Percentiles rank a stretch among this genome's conserved stretches.
phyloP scores from a whole-genome alignment of 2,113 vertebrate genomes.

The Pteropus alecto region DNA sequence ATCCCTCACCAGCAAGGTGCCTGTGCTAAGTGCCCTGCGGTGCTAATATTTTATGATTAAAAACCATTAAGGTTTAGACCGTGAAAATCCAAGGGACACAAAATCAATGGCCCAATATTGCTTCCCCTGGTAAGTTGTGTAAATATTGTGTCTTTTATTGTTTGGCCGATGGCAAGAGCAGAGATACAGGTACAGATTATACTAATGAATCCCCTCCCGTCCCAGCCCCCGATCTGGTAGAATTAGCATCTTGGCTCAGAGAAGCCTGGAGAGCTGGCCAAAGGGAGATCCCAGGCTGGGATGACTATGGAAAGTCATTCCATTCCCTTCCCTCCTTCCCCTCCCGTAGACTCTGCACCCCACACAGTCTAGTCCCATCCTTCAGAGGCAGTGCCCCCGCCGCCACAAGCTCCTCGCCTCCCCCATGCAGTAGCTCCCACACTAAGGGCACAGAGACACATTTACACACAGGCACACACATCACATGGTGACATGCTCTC shows the following conservation, averaged over 20 bases:
- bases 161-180: slow-evolving; percentile 79
- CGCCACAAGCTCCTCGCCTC: background rate
- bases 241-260: slow-evolving; percentile 53
- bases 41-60: slow-evolving; percentile 78
- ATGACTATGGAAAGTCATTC: background rate
- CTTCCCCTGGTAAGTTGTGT: slow-evolving; percentile 72
- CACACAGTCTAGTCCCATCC: background rate
- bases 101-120: slow-evolving; percentile 82
- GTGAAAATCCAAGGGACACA: slow-evolving; percentile 75
- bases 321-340: no score
- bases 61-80: slow-evolving; percentile 77
- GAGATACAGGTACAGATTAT: slow-evolving; percentile 66
- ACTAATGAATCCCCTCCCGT: slow-evolving; percentile 71
- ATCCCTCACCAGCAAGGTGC: slow-evolving; percentile 54
- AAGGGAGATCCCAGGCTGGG: background rate
- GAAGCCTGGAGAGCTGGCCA: background rate
- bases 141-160: slow-evolving; percentile 83
- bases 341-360: background rate
- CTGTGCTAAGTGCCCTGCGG: slow-evolving; percentile 56
- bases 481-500: slow-evolving; percentile 1
- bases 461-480: background rate
- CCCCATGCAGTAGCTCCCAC: background rate
- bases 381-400: background rate
- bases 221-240: slow-evolving; percentile 41
- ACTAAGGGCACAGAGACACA: background rate